Conservation (phyloP, 2,888 invertebrate genomes). For the Cephus runcator region DNA sequence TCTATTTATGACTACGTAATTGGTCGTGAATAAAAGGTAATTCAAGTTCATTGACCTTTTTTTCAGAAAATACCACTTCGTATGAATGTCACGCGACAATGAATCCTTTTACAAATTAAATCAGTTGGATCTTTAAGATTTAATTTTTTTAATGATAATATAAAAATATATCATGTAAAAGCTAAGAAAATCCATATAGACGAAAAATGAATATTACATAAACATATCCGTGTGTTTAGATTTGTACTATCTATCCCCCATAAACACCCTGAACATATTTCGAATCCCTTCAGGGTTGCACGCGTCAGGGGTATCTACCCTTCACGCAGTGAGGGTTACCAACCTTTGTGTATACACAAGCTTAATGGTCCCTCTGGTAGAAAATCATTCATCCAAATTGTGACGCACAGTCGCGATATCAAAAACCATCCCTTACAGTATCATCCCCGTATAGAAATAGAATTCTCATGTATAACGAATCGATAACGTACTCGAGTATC, state of each 20-base stretch:
- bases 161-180: not conserved
- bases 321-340: not conserved
- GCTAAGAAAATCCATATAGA: not conserved
- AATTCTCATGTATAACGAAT: not conserved
- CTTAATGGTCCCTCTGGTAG: not conserved
- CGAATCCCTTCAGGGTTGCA: conserved; percentile 11
- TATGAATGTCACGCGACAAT: not conserved
- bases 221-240: not conserved
- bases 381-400: conserved; percentile 1
- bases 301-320: conserved; percentile 4
- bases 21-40: conserved; percentile 9
- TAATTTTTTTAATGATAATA: not conserved
- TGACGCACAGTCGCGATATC: not conserved
- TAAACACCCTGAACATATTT: conserved; percentile 20
- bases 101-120: not conserved
- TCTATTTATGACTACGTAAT: conserved; percentile 17
- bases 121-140: not conserved
- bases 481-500: not conserved
- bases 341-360: not conserved
- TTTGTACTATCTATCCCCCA: not conserved
- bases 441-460: not conserved
- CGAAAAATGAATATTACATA: not conserved
- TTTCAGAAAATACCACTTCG: not conserved
- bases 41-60: conserved; percentile 9
- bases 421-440: not conserved